Percentiles rank a stretch among this genome's conserved stretches.
These are phyloP conservation scores for Pygoscelis antarcticus DNA, from an alignment of 2,113 vertebrate genomes.

Conservation along the genomic window DNA sequence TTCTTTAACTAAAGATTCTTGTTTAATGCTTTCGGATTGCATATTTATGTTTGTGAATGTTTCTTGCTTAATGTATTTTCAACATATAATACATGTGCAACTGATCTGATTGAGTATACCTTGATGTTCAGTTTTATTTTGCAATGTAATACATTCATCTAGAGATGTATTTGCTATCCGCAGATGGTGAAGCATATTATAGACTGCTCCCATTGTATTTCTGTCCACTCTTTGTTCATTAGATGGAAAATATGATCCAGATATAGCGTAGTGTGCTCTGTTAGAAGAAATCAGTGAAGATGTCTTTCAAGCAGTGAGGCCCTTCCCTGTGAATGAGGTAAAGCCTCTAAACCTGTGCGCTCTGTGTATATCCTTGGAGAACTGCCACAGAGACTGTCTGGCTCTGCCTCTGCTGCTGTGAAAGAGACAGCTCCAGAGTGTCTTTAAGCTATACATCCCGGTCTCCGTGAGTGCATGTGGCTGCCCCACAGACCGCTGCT, in stretches of 20 bases:
- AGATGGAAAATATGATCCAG: background rate
- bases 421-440: background rate
- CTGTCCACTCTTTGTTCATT: background rate
- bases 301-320: background rate
- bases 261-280: background rate
- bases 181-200: background rate
- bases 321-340: background rate
- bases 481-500: background rate
- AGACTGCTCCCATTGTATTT: background rate
- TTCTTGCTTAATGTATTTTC: background rate
- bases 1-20: background rate
- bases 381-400: background rate
- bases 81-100: background rate
- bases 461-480: accelerated
- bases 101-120: background rate
- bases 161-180: background rate
- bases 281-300: background rate
- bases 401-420: background rate
- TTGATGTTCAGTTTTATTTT: background rate
- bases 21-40: background rate
- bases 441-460: background rate
- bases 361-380: background rate
- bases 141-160: background rate
- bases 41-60: background rate
- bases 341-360: background rate